A percentile compares a stretch with the other conserved stretches of the same genome.
These are phyloP conservation scores for Drepanosiphum platanoidis DNA, from an alignment of 2,888 invertebrate species.

Conservation along the genomic window DNA sequence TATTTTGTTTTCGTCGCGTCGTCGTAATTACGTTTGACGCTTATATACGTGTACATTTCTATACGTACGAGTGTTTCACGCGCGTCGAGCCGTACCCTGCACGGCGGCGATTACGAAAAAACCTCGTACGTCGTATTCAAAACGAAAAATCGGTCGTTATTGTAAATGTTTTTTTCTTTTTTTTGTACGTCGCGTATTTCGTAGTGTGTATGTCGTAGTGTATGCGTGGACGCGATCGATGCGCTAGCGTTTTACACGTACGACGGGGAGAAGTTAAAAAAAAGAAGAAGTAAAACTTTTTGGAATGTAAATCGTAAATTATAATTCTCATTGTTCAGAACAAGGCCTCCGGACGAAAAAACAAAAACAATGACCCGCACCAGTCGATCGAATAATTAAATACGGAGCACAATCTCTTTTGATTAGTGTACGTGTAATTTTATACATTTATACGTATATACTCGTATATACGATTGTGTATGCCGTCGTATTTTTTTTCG, in stretches of 20 bases:
- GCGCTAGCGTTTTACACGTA: no score
- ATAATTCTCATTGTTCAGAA: neutral
- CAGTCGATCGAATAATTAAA: conserved; percentile 2
- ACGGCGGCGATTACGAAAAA: no score
- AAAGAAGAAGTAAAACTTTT: neutral
- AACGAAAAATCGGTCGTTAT: no score
- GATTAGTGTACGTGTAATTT: neutral
- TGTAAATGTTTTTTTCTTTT: no score
- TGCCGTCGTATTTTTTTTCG: neutral
- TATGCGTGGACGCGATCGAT: neutral
- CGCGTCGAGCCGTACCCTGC: no score
- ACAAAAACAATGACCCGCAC: neutral
- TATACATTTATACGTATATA: neutral
- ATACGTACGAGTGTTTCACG: no score
- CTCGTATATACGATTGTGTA: neutral
- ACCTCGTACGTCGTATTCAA: no score
- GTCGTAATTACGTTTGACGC: neutral
- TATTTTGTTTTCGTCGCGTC: neutral
- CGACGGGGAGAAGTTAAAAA: no score
- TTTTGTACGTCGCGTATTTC: no score
- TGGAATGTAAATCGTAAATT: conserved; percentile 1
- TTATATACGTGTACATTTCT: no score
- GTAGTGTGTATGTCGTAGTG: no score
- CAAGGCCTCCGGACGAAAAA: conserved; percentile 3
- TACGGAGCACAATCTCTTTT: neutral